Evolutionary conservation across 2,113 vertebrate species (phyloP).

Genomic region (Poeciliopsis retropinna): DNA sequence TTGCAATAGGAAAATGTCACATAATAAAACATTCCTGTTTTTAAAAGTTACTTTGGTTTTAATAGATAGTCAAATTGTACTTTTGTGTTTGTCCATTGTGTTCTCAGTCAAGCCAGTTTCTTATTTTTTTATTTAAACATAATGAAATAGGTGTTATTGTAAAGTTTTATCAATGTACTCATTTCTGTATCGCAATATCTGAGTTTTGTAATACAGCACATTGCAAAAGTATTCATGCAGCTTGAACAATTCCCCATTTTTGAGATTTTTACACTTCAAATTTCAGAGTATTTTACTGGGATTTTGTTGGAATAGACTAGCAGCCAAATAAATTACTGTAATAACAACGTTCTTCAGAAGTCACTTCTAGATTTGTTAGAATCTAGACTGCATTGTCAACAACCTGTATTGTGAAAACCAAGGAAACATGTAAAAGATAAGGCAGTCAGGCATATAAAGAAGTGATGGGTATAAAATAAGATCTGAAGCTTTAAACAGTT

Average conservation of each 20-base stretch:
- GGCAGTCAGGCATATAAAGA: too few relatives aligned
- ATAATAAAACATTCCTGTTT: not conserved
- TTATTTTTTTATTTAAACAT: not conserved
- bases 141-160: not conserved
- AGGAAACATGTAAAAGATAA: too few relatives aligned
- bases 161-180: not conserved
- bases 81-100: not conserved
- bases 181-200: not conserved
- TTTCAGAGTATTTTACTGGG: not conserved
- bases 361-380: too few relatives aligned
- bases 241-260: not conserved
- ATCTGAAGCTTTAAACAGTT: too few relatives aligned
- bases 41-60: not conserved
- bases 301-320: not conserved
- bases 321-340: not conserved
- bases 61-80: not conserved
- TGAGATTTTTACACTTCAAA: not conserved
- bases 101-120: not conserved
- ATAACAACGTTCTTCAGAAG: too few relatives aligned
- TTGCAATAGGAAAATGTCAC: constrained; percentile 1
- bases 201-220: not conserved
- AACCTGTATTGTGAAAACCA: too few relatives aligned
- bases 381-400: too few relatives aligned
- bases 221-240: not conserved
- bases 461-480: too few relatives aligned